Conservation (phyloP, 2,113 vertebrate species). For the Datnioides undecimradiatus region DNA sequence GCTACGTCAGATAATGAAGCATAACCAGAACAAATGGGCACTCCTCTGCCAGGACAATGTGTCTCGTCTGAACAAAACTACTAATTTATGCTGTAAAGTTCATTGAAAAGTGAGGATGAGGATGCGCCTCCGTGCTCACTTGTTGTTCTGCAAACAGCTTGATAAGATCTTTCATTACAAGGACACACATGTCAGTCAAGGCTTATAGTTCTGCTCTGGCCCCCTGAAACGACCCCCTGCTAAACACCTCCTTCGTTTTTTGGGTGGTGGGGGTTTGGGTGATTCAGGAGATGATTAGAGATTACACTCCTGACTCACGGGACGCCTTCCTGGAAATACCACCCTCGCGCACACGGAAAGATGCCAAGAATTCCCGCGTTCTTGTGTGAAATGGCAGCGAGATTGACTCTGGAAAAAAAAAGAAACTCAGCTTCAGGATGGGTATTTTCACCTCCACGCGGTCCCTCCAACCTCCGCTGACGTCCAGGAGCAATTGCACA, state of each 20-base stretch:
- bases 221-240: background rate
- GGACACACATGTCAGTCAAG: slow-evolving; percentile 6
- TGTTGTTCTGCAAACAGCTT: slow-evolving; percentile 2
- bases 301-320: slow-evolving; percentile 67
- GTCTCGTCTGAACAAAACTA: background rate
- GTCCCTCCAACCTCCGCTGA: background rate
- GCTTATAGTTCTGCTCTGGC: background rate
- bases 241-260: background rate
- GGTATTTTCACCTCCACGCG: background rate
- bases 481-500: background rate
- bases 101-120: background rate
- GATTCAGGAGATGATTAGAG: slow-evolving; percentile 73
- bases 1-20: background rate
- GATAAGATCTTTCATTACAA: slow-evolving; percentile 9
- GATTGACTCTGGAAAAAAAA: slow-evolving; percentile 22
- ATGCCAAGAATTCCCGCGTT: slow-evolving; percentile 43
- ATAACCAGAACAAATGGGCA: background rate
- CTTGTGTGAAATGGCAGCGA: slow-evolving; percentile 23
- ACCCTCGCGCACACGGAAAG: slow-evolving; percentile 43
- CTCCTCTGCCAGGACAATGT: background rate
- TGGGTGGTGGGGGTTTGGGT: slow-evolving; percentile 39
- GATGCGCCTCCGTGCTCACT: background rate
- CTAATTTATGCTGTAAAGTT: background rate
- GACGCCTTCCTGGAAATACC: slow-evolving; percentile 72
- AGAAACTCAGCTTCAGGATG: background rate